phyloP scores from a whole-genome alignment of 2,888 invertebrate species.

The Tetanocera ferruginea region DNA sequence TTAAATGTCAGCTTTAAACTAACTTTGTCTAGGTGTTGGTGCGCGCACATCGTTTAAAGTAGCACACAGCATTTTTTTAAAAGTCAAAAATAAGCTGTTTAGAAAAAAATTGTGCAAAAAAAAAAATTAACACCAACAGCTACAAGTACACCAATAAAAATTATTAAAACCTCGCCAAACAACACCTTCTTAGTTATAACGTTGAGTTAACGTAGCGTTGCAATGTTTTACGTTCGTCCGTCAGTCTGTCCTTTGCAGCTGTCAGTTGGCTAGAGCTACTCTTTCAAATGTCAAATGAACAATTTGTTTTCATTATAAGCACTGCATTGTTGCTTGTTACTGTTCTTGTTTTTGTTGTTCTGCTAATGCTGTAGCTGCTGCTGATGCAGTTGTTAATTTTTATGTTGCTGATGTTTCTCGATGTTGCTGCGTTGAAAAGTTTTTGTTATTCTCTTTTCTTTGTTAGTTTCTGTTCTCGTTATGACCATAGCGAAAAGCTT shows the following conservation, averaged over 20 bases:
- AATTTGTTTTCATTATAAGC: conserved; percentile 33
- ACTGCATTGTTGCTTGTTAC: conserved; percentile 1
- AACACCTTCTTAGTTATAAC: not conserved
- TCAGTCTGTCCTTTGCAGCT: not conserved
- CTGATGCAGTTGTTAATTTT: conserved; percentile 16
- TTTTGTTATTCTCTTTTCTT: not conserved
- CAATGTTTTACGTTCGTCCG: not conserved
- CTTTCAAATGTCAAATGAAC: conserved; percentile 40
- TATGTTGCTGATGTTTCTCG: conserved; percentile 5
- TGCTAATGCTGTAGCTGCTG: no score
- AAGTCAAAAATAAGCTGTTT: no score
- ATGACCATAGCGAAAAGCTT: not conserved
- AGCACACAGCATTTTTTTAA: no score
- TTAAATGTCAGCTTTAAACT: no score
- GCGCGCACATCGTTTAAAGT: no score
- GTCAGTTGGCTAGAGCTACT: conserved; percentile 7
- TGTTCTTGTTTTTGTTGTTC: conserved; percentile 2
- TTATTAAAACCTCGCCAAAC: not conserved
- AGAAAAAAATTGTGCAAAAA: no score
- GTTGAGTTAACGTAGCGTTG: no score
- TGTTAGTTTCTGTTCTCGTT: conserved; percentile 17
- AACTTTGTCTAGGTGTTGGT: no score
- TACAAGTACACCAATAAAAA: not conserved
- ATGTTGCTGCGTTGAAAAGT: not conserved
- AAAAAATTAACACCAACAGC: not conserved